Base-by-base conservation (phyloP, 2,113 vertebrate genomes). In the Puma concolor region DNA sequence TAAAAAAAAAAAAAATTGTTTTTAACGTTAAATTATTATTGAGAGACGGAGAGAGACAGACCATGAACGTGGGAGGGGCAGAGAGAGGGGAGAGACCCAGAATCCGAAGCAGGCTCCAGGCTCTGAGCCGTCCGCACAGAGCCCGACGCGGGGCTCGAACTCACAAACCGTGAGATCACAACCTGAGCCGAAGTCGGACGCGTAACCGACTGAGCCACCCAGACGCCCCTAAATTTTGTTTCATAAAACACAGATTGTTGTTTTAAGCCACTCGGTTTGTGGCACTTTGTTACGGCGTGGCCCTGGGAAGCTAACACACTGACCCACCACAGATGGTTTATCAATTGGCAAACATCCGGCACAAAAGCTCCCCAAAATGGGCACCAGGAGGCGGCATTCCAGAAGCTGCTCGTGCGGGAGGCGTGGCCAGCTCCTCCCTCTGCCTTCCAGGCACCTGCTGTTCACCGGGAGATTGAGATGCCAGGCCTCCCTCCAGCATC, bases 221-320 rank as follows among this genome's bases (percentile, higher is more conserved):
- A 21, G 54, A 19, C 0, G 17, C 54, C 54, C 21, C 57, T 16
- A 10, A 29, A 31, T 2, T 25, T 76, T 71, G 74, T 76, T 76
- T 44, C 31, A 48, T 25, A 44, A 76, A 76, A 48, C 41, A 15
- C 41, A 79, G 11, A 50, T 4, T 36, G 66, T 41, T 15, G n/a
- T 17, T 60, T 77, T 7, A 57, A 29, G 50, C 5, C 41, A 6
- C 57, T 36, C 1, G 1, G 86, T 27, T 6, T 52, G 57, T 50
- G 60, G 67, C 29, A 0, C 23, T 31, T 31, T 23, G 11, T 29
- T 4, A 17, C 0, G 2, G 9, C 41, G 3, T 25, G 57, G 72
- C 63, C 66, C 14, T 1, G 0, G n/a, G 77, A 23, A 36, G 23
- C 0, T 0, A 33, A 29, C 0, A 4, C 79, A 0, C 0, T 15